A percentile compares a stretch with the other conserved stretches of the same genome.
Conservation (phyloP, 2,797 vertebrate species). For the Pantherophis alleghaniensis region DNA sequence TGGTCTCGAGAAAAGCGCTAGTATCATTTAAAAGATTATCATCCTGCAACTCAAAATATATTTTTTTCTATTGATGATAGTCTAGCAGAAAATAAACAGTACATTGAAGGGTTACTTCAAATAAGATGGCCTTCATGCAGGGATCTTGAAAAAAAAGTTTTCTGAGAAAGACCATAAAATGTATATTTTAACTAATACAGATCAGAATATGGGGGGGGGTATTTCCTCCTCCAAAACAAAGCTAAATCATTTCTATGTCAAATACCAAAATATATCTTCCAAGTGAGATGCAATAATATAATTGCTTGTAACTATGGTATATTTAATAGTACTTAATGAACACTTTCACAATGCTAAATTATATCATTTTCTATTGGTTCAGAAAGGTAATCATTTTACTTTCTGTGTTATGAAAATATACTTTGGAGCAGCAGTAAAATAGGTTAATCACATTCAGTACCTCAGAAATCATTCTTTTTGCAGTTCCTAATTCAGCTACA, state of each 20-base stretch:
- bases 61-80: background rate
- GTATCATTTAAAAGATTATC: constrained; percentile 33
- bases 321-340: accelerated
- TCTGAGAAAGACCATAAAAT: background rate
- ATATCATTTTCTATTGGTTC: constrained; percentile 15
- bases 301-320: background rate
- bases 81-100: constrained; percentile 18
- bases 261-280: background rate
- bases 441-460: background rate
- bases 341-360: background rate
- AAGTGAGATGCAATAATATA: background rate
- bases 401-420: background rate
- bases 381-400: constrained; percentile 21
- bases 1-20: background rate
- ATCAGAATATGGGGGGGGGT: background rate
- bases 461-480: constrained; percentile 2
- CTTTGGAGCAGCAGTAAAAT: background rate
- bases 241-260: background rate
- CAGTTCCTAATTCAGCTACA: background rate
- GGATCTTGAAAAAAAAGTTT: background rate
- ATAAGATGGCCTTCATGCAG: background rate
- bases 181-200: background rate
- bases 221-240: background rate
- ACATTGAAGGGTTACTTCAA: background rate
- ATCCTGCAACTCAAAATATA: constrained; percentile 22